Evolutionary conservation across 2,888 invertebrate species (phyloP).

Genomic region (Acrocyrtus sp.): DNA sequence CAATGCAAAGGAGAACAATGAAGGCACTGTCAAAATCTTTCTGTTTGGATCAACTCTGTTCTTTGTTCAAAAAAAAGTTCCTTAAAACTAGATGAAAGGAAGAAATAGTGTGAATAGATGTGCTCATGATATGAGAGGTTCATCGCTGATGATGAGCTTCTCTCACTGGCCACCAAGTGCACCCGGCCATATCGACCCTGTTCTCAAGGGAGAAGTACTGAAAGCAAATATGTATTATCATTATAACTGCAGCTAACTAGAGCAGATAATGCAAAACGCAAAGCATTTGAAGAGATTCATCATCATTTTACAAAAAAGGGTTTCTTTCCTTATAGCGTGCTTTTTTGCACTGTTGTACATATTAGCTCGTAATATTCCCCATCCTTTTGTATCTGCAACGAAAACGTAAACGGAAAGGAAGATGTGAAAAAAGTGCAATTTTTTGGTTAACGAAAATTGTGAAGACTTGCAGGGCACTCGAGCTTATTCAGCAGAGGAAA

Average conservation of each 20-base stretch:
- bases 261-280: slow-evolving; percentile 53
- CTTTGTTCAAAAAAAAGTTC: too few relatives aligned
- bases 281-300: slow-evolving; percentile 10
- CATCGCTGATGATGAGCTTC: slow-evolving; percentile 40
- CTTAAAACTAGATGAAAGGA: too few relatives aligned
- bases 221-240: slow-evolving; percentile 37
- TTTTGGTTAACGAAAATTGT: slow-evolving; percentile 13
- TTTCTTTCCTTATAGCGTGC: too few relatives aligned
- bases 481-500: too few relatives aligned
- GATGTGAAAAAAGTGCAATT: not conserved
- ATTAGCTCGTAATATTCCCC: too few relatives aligned
- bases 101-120: too few relatives aligned
- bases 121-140: too few relatives aligned
- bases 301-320: not conserved
- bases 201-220: slow-evolving; percentile 51
- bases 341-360: too few relatives aligned
- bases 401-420: slow-evolving; percentile 5
- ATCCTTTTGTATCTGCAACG: too few relatives aligned
- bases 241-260: slow-evolving; percentile 49
- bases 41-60: too few relatives aligned
- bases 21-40: too few relatives aligned
- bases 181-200: slow-evolving; percentile 56
- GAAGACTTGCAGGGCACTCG: not conserved
- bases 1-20: too few relatives aligned
- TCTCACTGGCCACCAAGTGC: slow-evolving; percentile 56